Evolutionary conservation across 2,113 vertebrate genomes (phyloP).

Genomic region (Capreolus pygargus): DNA sequence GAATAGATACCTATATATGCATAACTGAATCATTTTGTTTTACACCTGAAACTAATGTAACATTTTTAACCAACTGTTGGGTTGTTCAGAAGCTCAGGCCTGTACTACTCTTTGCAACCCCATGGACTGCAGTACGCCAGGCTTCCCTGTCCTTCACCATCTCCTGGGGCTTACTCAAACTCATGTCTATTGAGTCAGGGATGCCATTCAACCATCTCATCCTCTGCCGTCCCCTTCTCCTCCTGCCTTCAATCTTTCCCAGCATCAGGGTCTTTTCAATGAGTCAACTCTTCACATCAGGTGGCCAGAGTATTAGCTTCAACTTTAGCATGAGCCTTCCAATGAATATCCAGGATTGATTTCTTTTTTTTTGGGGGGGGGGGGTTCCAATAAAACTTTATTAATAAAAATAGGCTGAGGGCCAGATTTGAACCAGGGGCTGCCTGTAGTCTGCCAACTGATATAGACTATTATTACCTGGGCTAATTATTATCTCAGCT

Average conservation of each 20-base stretch:
- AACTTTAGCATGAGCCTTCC: not conserved
- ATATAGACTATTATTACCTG: no score
- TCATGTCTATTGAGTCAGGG: not conserved
- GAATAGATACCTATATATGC: not conserved
- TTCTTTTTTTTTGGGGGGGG: not conserved
- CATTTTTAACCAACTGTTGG: not conserved
- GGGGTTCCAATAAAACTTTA: no score
- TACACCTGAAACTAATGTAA: not conserved
- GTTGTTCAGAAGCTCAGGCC: not conserved
- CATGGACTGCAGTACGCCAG: rapidly evolving
- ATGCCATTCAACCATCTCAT: not conserved
- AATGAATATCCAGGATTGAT: not conserved
- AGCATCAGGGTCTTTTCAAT: not conserved
- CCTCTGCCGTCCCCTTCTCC: not conserved
- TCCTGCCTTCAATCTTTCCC: not conserved
- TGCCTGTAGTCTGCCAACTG: no score
- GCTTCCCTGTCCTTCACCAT: not conserved
- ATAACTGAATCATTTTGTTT: not conserved
- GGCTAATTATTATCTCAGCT: no score
- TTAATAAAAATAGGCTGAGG: no score
- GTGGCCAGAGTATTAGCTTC: not conserved
- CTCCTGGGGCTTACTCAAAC: not conserved
- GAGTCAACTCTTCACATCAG: not conserved
- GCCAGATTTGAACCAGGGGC: no score
- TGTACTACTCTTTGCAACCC: not conserved